Base-by-base conservation (phyloP, 1,140 invertebrate species). In the Euwallacea similis region DNA sequence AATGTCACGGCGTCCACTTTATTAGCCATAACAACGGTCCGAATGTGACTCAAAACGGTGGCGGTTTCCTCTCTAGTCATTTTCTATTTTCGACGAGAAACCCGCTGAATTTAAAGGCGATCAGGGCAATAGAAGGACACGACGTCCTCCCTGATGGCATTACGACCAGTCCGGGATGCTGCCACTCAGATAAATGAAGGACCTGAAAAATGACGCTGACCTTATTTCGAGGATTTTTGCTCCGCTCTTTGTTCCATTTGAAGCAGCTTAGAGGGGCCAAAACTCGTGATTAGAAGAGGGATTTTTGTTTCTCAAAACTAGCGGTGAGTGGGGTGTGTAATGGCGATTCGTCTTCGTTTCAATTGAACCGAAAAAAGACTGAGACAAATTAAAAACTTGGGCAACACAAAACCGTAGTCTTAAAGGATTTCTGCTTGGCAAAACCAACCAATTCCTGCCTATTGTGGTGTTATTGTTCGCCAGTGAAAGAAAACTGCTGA, bases 11-110 rank as follows among this genome's bases (percentile, higher is more conserved):
- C 67, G 72, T 74, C 72, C 72, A 74, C 77, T 77, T 78, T 78
- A 78, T 78, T 77, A 75, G 76, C 77, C 74, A 77, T 77, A 78
- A 77, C 75, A 78, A 78, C 66, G 58, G 44, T 16, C 47, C 66
- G 59, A 69, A 69, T 69, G 66, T 62, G 75, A 69, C 58, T 69
- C 58, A 62, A 69, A 69, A 69, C 67, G 69, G 41, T 69, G 42
- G 58, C 58, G 59, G 66, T 69, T 69, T 69, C 46, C 66, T 69
- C 58, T 62, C 44, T 9, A 54, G 66, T 61, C 58, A 54, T 61
- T 69, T 61, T 61, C 66, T 69, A 61, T 69, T 69, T 62, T 42
- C 33, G 58, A 50, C 58, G 58, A 66, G 58, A 69, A 69, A 62
- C 56, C 58, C 58, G 46, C 58, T 68, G 58, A 68, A 68, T 59